Evolutionary conservation across 2,797 vertebrate species (phyloP), one percentile per base, ranked within the genome.

Genomic region (Falco concolor): DNA sequence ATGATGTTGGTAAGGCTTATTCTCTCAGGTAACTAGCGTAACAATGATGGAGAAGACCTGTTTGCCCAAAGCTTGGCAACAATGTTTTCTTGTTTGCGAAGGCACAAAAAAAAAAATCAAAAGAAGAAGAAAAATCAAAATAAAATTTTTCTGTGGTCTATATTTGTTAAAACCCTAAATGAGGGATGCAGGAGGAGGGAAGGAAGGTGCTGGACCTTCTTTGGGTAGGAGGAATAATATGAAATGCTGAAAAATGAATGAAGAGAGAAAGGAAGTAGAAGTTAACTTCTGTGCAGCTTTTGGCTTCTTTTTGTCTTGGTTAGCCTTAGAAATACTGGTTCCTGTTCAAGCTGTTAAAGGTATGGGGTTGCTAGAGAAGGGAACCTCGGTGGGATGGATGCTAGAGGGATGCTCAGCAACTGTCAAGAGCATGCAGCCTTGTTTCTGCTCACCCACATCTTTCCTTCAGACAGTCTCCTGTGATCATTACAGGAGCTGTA

Each of bases 351-450:
- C 6, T 30, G 5, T 42, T 75, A 5, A 23, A 61, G 27, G 19
- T 56, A 14, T 7, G 16, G 65, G n/a, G 28, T 24, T 60, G 34
- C 32, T 73, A 38, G 34, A 82, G 34, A 64, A 42, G 67, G 34
- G 56, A 65, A 38, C 14, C 32, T 5, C 3, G 11, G 25, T 9
- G 54, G 30, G 9, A 22, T 27, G 36, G 44, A 8, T 52, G 49
- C 49, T 2, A 13, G 21, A 65, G 86, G 40, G 42, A 74, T 63
- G 12, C 47, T 59, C 32, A 77, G 68, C 27, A n/a, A 1, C 38
- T 22, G 28, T 32, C 21, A 27, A 3, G 49, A 50, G 34, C 0
- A 5, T 53, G 64, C 0, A 6, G 73, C 30, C 36, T 38, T 21
- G 21, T 45, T 67, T 50, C 42, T 82, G 38, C 49, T 87, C 25